These are phyloP conservation scores for Phylloscopus whistleri DNA, from an alignment of 2,113 vertebrate genomes.

Conservation along the genomic window DNA sequence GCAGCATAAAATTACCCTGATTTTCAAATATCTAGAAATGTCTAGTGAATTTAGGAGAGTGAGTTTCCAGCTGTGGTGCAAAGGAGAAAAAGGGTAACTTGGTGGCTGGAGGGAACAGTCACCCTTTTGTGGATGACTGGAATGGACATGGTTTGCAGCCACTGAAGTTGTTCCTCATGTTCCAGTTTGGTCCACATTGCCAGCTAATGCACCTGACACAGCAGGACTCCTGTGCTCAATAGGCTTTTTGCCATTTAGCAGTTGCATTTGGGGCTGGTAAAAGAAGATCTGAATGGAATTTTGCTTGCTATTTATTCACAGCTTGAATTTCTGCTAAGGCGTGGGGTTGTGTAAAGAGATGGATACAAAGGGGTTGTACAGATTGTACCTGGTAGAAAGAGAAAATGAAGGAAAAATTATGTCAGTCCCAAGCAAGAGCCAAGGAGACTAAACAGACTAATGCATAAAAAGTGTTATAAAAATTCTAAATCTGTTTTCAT, in stretches of 20 bases:
- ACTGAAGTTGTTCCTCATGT: background rate
- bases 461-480: background rate
- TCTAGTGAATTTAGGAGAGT: background rate
- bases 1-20: constrained; percentile 1
- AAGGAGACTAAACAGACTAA: background rate
- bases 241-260: background rate
- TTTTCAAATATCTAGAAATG: background rate
- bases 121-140: background rate
- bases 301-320: background rate
- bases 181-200: background rate
- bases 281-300: background rate
- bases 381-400: background rate
- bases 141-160: background rate
- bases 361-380: background rate
- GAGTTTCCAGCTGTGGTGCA: background rate
- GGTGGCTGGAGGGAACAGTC: background rate
- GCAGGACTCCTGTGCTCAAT: background rate
- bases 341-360: background rate
- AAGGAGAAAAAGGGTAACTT: background rate
- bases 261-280: background rate
- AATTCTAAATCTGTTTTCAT: background rate
- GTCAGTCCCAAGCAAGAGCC: background rate
- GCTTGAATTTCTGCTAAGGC: background rate
- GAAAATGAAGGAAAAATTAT: background rate
- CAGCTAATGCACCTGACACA: background rate